Base-by-base conservation (phyloP, 2,797 vertebrate species). In the Semotilus atromaculatus region DNA sequence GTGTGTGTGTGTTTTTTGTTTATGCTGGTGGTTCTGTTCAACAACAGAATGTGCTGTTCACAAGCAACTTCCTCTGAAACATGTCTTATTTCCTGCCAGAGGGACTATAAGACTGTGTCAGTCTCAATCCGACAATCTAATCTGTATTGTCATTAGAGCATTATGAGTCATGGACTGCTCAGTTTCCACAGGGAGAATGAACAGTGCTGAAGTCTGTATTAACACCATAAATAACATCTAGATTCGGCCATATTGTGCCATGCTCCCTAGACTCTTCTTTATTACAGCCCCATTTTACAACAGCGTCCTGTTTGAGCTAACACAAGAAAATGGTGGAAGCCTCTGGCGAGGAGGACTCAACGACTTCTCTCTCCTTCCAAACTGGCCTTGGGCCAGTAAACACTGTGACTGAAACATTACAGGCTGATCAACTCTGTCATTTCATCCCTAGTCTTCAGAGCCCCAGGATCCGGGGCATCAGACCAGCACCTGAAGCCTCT, bases 101-200 rank as follows among this genome's bases (percentile, higher is more conserved):
- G 74, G 51, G 77, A 64, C 51, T 45, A 26, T 85, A 84, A 87
- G 77, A 85, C 88, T 60, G 78, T 89, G 88, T 92, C 91, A 91
- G 88, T 93, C 91, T 92, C 86, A 90, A 78, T 82, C 82, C 62
- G 34, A 60, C 78, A 64, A 72, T 82, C 79, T 78, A 71, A 86
- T 85, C 70, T 88, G 86, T 83, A 92, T 90, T 90, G 89, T 92
- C 88, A 92, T 93, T 92, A 89, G 80, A 91, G 90, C 89, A 89
- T 92, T 90, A 91, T 87, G 87, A 90, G 89, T 78, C 86, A 90
- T 90, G 72, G 60, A 91, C 88, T 87, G 88, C 81, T 80, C 87
- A 75, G 86, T 84, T 90, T 91, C 86, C 87, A 86, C 88, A 26
- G 91, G 0, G 81, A 87, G 34, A 79, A 86, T 53, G 88, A 89